A percentile compares a stretch with the other conserved stretches of the same genome.
These are phyloP conservation scores for Phaedon cochleariae DNA, from an alignment of 2,888 invertebrate species.

Conservation along the genomic window DNA sequence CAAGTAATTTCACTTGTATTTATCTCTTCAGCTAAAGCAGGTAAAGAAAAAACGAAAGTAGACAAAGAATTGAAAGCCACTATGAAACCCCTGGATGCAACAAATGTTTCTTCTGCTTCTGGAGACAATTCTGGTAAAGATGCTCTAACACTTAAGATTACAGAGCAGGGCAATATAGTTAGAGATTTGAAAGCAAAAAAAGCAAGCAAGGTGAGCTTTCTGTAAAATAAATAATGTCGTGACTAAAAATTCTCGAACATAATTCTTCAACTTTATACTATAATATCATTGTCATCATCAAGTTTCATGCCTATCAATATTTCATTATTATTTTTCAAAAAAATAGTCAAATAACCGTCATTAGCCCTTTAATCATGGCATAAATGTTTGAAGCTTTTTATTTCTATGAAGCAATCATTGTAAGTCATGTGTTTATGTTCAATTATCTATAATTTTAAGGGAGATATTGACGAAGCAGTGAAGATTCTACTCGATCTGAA, in stretches of 20 bases:
- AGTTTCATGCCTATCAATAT: too few relatives aligned
- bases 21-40: slow-evolving; percentile 48
- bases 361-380: too few relatives aligned
- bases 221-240: not conserved
- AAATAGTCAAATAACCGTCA: too few relatives aligned
- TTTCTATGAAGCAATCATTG: too few relatives aligned
- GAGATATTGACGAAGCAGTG: slow-evolving; percentile 62
- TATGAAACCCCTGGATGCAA: slow-evolving; percentile 22
- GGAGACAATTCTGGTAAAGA: slow-evolving; percentile 59
- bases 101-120: slow-evolving; percentile 60
- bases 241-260: too few relatives aligned
- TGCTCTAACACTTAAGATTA: slow-evolving; percentile 63
- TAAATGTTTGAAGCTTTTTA: too few relatives aligned
- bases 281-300: too few relatives aligned
- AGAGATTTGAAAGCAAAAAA: slow-evolving; percentile 66
- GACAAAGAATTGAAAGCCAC: slow-evolving; percentile 67
- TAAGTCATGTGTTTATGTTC: too few relatives aligned
- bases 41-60: slow-evolving; percentile 65
- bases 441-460: too few relatives aligned
- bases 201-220: slow-evolving; percentile 57
- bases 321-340: too few relatives aligned
- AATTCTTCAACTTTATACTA: too few relatives aligned
- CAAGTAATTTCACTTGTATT: too few relatives aligned
- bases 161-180: slow-evolving; percentile 69
- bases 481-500: slow-evolving; percentile 68